Evolutionary conservation across 2,888 invertebrate genomes (phyloP), one percentile per base, ranked within the genome.

Genomic region (Lasioglossum villosulum): DNA sequence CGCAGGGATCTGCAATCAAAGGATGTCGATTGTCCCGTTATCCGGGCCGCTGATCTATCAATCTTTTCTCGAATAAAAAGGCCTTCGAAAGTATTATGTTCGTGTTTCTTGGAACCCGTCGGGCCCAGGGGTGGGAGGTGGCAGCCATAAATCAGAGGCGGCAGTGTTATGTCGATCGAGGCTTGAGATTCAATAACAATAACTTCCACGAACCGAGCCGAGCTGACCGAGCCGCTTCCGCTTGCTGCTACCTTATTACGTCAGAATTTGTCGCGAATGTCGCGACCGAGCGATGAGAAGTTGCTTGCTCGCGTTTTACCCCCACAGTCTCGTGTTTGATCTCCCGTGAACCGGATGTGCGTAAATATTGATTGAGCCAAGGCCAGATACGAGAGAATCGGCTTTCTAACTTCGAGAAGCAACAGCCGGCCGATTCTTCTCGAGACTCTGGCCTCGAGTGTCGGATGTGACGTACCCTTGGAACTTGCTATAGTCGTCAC

Each of bases 401-500:
- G 89, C 89, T 92, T 92, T 92, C 90, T 91, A 92, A 92, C 91
- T 87, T 86, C 72, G 86, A 87, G 90, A 78, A 88, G 84, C 86
- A 88, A 90, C 87, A 86, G 87, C 75, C 81, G 75, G 68, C 59
- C 81, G 85, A 84, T 86, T 88, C 89, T 86, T 88, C 70, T 78
- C 70, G 4, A 30, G 37, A 10, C 68, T 68, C 23, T 80, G 88
- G 83, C 92, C 87, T 86, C 89, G 89, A 88, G 82, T 78, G 16
- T 27, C 90, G 91, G 91, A 92, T 91, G 86, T 91, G 92, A 91
- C 92, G 92, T 92, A 86, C 85, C 79, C 34, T 19, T 30, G 8
- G 70, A 80, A 52, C 73, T 83, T 76, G 77, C 68, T 34, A 8
- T 19, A 16, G 74, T 73, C 80, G 74, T 73, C 78, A 48, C 80